Conservation (phyloP, 2,113 vertebrate genomes). For the Notarius lentiginosus region DNA sequence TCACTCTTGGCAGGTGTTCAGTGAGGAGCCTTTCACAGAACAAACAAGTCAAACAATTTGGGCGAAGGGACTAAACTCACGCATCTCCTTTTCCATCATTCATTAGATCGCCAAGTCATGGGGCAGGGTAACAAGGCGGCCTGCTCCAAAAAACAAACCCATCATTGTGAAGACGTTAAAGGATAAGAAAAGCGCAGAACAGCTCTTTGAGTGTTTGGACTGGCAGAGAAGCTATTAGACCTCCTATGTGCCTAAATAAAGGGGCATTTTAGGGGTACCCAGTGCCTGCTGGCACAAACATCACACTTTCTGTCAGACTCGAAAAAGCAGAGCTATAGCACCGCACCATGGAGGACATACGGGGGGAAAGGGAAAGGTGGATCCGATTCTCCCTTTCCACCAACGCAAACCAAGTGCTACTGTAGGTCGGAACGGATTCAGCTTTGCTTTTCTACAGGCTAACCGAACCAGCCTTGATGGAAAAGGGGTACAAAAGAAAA, state of each 20-base stretch:
- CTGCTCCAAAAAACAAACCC: constrained; percentile 38
- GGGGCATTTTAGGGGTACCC: constrained; percentile 40
- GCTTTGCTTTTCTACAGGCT: too few species aligned
- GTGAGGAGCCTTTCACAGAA: not conserved
- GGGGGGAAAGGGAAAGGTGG: constrained; percentile 31
- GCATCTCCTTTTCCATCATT: constrained; percentile 23
- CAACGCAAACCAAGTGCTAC: too few species aligned
- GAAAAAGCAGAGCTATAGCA: constrained; percentile 16
- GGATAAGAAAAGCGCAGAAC: not conserved
- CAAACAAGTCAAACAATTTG: not conserved
- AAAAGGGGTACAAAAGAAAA: not conserved
- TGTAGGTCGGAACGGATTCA: too few species aligned
- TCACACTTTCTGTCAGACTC: constrained; percentile 24
- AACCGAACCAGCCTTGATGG: too few species aligned
- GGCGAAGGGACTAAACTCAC: not conserved
- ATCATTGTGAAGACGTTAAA: constrained; percentile 25
- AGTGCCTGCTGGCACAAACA: constrained; percentile 48
- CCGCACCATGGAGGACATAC: not conserved
- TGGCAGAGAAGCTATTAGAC: constrained; percentile 36
- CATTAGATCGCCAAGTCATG: constrained; percentile 24
- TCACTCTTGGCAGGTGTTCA: not conserved
- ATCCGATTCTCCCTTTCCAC: not conserved
- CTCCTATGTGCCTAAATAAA: constrained; percentile 44
- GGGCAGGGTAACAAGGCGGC: constrained; percentile 5
- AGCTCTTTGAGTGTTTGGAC: constrained; percentile 50